Evolutionary conservation across 2,113 vertebrate genomes (phyloP).

Genomic region (Psittacula cyanocephala): DNA sequence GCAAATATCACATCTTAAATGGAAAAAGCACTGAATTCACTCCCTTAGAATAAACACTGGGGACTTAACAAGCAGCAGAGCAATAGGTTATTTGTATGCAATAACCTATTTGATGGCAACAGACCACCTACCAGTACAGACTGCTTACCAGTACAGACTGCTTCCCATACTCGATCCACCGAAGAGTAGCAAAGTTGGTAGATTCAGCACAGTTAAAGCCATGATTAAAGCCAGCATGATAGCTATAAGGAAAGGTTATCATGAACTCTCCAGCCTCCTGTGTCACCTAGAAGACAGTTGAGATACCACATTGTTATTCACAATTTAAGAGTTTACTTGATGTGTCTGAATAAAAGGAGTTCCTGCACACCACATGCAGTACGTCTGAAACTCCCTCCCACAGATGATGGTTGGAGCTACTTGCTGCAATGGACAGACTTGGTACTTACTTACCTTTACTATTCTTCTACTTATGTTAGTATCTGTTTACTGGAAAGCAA

Average conservation of each 20-base stretch:
- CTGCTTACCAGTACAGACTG: slow-evolving; percentile 86
- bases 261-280: slow-evolving; percentile 97
- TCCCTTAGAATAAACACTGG: neutral
- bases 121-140: slow-evolving; percentile 77
- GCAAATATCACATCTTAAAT: neutral
- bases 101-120: neutral
- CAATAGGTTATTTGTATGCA: neutral
- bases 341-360: neutral
- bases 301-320: neutral
- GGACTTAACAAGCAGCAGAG: neutral
- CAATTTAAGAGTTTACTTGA: neutral
- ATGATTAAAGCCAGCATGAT: slow-evolving; percentile 98
- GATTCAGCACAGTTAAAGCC: slow-evolving; percentile 99
- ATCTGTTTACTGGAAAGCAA: neutral
- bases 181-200: slow-evolving; percentile 93
- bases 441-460: neutral
- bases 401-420: neutral
- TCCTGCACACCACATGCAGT: neutral
- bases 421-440: neutral
- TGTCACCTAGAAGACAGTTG: slow-evolving; percentile 80
- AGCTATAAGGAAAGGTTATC: slow-evolving; percentile 94
- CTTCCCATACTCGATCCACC: slow-evolving; percentile 98
- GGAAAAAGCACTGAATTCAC: neutral
- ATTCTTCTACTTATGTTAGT: neutral
- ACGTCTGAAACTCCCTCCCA: neutral